These are phyloP conservation scores for Pardosa pseudoannulata DNA, from an alignment of 2,888 invertebrate genomes.

Conservation along the genomic window DNA sequence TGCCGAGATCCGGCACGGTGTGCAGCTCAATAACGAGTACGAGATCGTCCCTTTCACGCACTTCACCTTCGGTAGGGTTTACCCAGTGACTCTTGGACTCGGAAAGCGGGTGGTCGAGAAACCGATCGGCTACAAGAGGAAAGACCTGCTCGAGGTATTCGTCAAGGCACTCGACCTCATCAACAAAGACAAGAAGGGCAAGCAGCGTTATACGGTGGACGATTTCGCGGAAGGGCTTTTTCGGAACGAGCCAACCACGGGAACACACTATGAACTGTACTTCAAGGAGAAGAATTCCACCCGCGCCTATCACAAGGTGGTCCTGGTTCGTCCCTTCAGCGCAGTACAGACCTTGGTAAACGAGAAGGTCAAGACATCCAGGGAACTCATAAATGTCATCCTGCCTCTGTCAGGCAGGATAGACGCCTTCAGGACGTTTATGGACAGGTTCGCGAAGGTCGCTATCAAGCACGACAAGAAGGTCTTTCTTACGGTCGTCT, in stretches of 20 bases:
- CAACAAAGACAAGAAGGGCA: constrained; percentile 75
- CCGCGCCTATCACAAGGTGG: constrained; percentile 79
- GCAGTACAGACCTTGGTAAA: constrained; percentile 83
- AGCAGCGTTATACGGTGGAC: constrained; percentile 81
- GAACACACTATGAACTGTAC: constrained; percentile 86
- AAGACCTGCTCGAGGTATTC: constrained; percentile 84
- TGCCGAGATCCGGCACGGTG: constrained; percentile 84
- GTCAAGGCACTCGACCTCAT: constrained; percentile 83
- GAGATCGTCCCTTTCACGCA: constrained; percentile 87
- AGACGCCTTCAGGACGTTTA: constrained; percentile 84
- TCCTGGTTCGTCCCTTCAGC: constrained; percentile 84
- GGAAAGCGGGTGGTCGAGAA: constrained; percentile 88
- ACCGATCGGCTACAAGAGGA: constrained; percentile 85
- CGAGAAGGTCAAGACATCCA: constrained; percentile 80
- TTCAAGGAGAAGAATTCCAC: constrained; percentile 81
- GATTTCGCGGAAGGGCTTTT: constrained; percentile 87
- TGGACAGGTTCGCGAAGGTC: constrained; percentile 85
- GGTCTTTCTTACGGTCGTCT: constrained; percentile 86
- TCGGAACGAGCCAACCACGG: constrained; percentile 84
- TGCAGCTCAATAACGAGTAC: constrained; percentile 86
- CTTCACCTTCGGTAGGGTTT: constrained; percentile 83
- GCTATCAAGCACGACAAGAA: constrained; percentile 83
- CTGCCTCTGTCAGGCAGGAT: constrained; percentile 85
- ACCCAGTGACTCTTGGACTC: constrained; percentile 85
- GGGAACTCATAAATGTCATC: constrained; percentile 85